Evolutionary conservation across 2,888 invertebrate species (phyloP), one percentile per base, ranked within the genome.

Genomic region (Helleia helle): DNA sequence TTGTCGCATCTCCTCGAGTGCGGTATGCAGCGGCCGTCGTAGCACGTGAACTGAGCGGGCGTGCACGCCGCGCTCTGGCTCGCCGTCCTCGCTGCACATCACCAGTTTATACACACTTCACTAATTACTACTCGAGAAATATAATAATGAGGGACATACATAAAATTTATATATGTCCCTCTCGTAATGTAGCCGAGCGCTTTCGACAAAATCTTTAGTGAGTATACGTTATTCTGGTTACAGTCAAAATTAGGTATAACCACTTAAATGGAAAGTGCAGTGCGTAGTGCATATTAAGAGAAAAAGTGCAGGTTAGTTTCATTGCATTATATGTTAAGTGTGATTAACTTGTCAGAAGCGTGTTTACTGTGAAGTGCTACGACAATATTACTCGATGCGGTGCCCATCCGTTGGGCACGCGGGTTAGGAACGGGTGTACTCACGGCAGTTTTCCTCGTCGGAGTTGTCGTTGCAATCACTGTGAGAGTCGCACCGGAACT

Each of bases 1-100:
- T 93, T 93, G 89, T 96, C 94, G 87, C 96, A 95, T 71, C 91
- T 91, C 63, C 91, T 89, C 54, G 87, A 79, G 71, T 88, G 86
- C 52, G 91, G 91, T 70, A 96, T 91, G 87, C 95, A 96, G 68
- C 87, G 87, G 51, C 87, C 85, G 66, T 90, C 88, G 86, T 92
- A 90, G 79, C 93, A 93, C 55, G 87, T 87, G 81, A 92, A 93
- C 74, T 93, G 87, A 50, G 87, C 86, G 44, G 87, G 80, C 58
- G 72, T 79, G 76, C 93, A 93, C 56, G 70, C 29, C 74, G 65
- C n/a, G 72, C 68, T 40, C 73, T n/a, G n/a, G n/a, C 71, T 65
- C 62, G 58, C 58, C 65, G 65, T 65, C 76, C 79, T 73, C 42
- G 71, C 80, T 81, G 72, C 52, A 62, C 61, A 70, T 54, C 54